Base-by-base conservation (phyloP, 2,797 vertebrate species). In the Danio kyathit region DNA sequence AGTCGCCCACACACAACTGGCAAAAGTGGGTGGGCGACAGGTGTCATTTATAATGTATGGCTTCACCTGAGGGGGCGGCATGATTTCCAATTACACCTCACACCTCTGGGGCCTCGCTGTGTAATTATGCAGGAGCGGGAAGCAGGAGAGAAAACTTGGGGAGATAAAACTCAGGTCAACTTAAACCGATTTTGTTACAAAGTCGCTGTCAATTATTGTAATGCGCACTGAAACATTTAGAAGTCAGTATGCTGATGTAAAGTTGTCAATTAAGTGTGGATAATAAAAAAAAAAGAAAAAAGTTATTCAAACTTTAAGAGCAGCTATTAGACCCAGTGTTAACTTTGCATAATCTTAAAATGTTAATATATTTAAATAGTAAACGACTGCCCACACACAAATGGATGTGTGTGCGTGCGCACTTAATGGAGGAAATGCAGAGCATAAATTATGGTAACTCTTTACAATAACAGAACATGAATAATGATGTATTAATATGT, bases 31-130 rank as follows among this genome's bases (percentile, higher is more conserved):
- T 69, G 82, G 76, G 72, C 65, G 76, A 76, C 76, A 76, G 83
- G 80, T 80, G 76, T 72, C 86, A 84, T 87, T 87, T 84, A 87
- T 86, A 87, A 87, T 83, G 77, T 79, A 85, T 84, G 63, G 74
- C 80, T 82, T 84, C 48, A 73, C 79, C 74, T 74, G 77, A 79
- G 80, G 71, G 80, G 74, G 82, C 57, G 63, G 72, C 60, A 79
- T 76, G 78, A 81, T 67, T 82, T 80, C 82, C 86, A 86, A 87
- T 84, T 87, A 83, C 80, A 78, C 61, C 48, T 76, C 80, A 79
- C 82, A 73, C 74, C 79, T 73, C 66, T 63, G 54, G 40, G 65
- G 54, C 74, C 75, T 74, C 51, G 43, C 77, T 69, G n/a, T 76
- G 74, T 83, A 84, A 87, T 86, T 86, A 85, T 83, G 76, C 67